These are phyloP conservation scores for Dioctria linearis DNA, from an alignment of 2,888 invertebrate genomes.

Conservation along the genomic window DNA sequence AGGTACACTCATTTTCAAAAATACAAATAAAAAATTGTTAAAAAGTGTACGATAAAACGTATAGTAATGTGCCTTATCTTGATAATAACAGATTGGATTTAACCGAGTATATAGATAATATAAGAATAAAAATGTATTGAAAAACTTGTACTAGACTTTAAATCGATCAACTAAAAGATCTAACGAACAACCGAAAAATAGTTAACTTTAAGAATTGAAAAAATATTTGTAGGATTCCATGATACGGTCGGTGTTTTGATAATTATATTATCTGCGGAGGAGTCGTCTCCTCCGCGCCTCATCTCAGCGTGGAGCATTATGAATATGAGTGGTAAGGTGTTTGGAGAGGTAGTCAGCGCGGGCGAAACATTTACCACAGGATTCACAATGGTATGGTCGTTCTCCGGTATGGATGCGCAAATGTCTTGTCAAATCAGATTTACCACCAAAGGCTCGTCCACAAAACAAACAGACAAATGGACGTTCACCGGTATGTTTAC, in stretches of 20 bases:
- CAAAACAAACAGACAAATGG: constrained; percentile 94
- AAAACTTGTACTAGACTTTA: constrained; percentile 48
- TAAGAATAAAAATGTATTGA: constrained; percentile 3
- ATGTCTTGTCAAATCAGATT: constrained; percentile 89
- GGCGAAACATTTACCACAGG: constrained; percentile 93
- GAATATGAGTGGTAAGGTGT: constrained; percentile 92
- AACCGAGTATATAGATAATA: background rate
- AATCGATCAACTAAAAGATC: constrained; percentile 36
- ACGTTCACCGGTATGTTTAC: constrained; percentile 89
- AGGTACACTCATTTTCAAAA: constrained; percentile 1
- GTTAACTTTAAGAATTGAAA: constrained; percentile 45
- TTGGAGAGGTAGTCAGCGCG: constrained; percentile 92
- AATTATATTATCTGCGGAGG: constrained; percentile 70
- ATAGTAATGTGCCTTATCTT: background rate
- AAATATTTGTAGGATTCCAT: constrained; percentile 27
- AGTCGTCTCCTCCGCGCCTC: constrained; percentile 72
- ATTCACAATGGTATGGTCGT: constrained; percentile 91
- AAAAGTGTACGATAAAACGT: constrained; percentile 5
- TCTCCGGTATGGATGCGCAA: constrained; percentile 91
- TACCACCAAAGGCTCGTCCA: constrained; percentile 89
- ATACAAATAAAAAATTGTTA: background rate
- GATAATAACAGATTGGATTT: background rate
- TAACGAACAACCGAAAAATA: constrained; percentile 49
- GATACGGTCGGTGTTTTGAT: constrained; percentile 13
- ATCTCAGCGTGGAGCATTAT: constrained; percentile 77